Evolutionary conservation across 2,797 vertebrate genomes (phyloP).

Genomic region (Crotalus adamanteus): DNA sequence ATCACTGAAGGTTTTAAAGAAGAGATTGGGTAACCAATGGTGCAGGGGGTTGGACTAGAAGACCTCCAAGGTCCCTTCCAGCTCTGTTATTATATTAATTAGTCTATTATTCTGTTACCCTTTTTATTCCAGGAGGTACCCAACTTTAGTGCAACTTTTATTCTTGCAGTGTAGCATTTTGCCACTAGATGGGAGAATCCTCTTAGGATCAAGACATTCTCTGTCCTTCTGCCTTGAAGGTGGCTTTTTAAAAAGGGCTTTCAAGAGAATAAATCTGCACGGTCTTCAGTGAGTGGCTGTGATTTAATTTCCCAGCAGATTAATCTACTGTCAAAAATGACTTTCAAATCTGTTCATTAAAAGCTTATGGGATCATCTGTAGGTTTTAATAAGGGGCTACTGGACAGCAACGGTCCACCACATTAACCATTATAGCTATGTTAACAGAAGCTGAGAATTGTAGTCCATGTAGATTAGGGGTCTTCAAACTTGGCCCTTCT

Average conservation of each 20-base stretch:
- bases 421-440: neutral
- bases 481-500: no score
- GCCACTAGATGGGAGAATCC: conserved; percentile 24
- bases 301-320: neutral
- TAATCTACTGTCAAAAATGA: neutral
- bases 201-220: neutral
- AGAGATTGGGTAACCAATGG: no score
- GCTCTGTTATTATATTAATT: no score
- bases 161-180: neutral
- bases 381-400: neutral
- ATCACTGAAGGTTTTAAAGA: no score
- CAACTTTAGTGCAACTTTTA: neutral
- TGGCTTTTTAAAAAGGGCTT: neutral
- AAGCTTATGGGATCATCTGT: neutral
- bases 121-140: neutral
- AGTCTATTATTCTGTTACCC: no score
- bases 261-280: neutral
- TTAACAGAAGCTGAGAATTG: no score
- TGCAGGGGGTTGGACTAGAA: no score
- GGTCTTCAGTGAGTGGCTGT: no score
- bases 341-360: neutral
- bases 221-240: neutral
- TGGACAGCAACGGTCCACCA: neutral
- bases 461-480: no score
- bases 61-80: no score